A percentile compares a stretch with the other conserved stretches of the same genome.
Evolutionary conservation across 2,888 invertebrate genomes (phyloP).

Genomic region (Cantharis rufa): DNA sequence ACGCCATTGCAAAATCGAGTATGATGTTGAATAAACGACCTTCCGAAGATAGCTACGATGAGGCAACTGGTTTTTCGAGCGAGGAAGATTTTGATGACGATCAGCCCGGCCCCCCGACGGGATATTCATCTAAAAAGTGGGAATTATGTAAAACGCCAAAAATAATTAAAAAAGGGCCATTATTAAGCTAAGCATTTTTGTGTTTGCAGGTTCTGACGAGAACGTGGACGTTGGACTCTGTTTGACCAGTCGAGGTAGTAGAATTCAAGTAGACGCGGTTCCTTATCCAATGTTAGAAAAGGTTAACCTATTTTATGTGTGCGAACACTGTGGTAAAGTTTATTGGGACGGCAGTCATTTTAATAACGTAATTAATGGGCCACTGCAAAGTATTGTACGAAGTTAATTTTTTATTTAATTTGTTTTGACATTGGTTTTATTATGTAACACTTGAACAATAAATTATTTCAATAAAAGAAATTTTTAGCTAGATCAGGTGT

Average conservation of each 20-base stretch:
- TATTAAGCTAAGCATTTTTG: conserved; percentile 11
- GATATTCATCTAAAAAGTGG: conserved; percentile 45
- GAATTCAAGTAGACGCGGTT: conserved; percentile 59
- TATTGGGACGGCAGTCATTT: conserved; percentile 67
- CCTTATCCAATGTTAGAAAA: conserved; percentile 46
- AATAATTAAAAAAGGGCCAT: neutral
- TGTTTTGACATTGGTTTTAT: neutral
- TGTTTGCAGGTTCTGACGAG: conserved; percentile 47
- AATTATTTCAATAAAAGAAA: neutral
- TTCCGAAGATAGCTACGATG: conserved; percentile 42
- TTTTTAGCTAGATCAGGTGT: neutral
- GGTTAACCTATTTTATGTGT: conserved; percentile 65
- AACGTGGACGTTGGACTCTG: conserved; percentile 53
- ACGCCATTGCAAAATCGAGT: conserved; percentile 42
- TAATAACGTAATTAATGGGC: conserved; percentile 46
- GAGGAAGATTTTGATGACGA: conserved; percentile 47
- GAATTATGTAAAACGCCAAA: conserved; percentile 46
- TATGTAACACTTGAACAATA: neutral
- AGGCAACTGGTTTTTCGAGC: conserved; percentile 53
- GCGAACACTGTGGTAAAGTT: conserved; percentile 74
- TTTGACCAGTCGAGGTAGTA: conserved; percentile 60
- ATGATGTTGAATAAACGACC: conserved; percentile 14
- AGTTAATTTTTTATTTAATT: neutral
- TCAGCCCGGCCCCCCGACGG: conserved; percentile 38
- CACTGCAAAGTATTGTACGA: conserved; percentile 47